Conservation (phyloP, 1,140 invertebrate species). For the Lasioglossum baleicum region DNA sequence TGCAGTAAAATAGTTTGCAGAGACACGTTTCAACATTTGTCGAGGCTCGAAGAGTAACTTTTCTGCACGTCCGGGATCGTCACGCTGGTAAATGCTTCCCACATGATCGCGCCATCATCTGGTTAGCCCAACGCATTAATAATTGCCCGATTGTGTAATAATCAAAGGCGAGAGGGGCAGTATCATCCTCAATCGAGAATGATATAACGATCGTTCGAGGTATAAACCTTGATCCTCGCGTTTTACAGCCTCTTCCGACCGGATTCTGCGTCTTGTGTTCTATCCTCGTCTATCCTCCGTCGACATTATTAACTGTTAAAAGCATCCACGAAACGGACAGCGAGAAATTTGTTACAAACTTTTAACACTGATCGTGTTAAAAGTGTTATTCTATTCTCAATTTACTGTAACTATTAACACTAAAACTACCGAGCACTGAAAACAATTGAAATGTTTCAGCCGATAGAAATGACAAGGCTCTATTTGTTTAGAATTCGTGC, state of each 20-base stretch:
- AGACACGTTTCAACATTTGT: background rate
- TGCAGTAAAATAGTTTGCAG: background rate
- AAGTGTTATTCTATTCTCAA: no score
- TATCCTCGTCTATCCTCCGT: background rate
- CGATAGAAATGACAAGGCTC: no score
- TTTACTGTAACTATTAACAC: no score
- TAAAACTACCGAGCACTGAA: no score
- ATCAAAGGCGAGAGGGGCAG: constrained; percentile 23
- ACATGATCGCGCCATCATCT: constrained; percentile 37
- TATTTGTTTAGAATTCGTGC: no score
- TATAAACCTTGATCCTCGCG: constrained; percentile 4
- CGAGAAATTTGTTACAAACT: no score
- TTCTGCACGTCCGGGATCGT: background rate
- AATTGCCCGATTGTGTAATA: constrained; percentile 45
- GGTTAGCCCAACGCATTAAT: constrained; percentile 28
- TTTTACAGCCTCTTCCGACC: background rate
- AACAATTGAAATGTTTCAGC: no score
- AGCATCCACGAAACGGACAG: no score
- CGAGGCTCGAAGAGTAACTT: background rate
- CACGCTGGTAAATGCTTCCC: constrained; percentile 22
- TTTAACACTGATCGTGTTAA: no score
- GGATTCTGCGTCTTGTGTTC: background rate
- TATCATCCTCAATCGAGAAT: constrained; percentile 24
- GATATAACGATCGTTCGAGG: constrained; percentile 16
- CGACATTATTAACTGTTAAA: no score